Evolutionary conservation across 2,888 invertebrate species (phyloP).

Genomic region (Hemicrepidius hirtus): DNA sequence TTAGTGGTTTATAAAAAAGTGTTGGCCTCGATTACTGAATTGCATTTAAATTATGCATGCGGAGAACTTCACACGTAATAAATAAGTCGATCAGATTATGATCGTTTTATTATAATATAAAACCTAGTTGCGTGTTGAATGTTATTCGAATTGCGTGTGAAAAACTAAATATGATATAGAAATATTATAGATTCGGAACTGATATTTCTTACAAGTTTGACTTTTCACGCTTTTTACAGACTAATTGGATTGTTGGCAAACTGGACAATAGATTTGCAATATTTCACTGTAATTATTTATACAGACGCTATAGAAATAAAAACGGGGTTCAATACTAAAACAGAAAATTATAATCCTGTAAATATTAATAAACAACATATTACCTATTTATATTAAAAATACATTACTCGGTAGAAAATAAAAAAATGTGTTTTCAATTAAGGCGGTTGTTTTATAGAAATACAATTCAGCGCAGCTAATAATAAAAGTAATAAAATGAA

Average conservation of each 20-base stretch:
- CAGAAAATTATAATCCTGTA: too few species aligned
- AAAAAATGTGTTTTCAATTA: too few species aligned
- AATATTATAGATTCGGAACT: background rate
- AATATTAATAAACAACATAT: too few species aligned
- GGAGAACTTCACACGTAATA: constrained; percentile 4
- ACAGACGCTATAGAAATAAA: too few species aligned
- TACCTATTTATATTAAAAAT: too few species aligned
- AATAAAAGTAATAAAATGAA: too few species aligned
- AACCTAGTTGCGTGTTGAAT: background rate
- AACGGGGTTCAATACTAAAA: too few species aligned
- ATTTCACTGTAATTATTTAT: too few species aligned
- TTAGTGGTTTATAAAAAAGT: background rate
- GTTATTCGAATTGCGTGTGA: background rate
- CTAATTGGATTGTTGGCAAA: background rate
- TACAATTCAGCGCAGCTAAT: too few species aligned
- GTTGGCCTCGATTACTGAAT: background rate
- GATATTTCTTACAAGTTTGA: background rate
- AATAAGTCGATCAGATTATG: constrained; percentile 7
- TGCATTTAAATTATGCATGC: constrained; percentile 3
- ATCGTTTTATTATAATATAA: constrained; percentile 11
- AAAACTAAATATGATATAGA: constrained; percentile 8
- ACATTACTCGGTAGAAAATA: too few species aligned
- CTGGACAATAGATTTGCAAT: too few species aligned
- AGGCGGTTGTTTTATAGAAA: too few species aligned
- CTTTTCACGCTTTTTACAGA: background rate